Conservation (phyloP, 1,140 invertebrate species). For the Drosophila arawakana region DNA sequence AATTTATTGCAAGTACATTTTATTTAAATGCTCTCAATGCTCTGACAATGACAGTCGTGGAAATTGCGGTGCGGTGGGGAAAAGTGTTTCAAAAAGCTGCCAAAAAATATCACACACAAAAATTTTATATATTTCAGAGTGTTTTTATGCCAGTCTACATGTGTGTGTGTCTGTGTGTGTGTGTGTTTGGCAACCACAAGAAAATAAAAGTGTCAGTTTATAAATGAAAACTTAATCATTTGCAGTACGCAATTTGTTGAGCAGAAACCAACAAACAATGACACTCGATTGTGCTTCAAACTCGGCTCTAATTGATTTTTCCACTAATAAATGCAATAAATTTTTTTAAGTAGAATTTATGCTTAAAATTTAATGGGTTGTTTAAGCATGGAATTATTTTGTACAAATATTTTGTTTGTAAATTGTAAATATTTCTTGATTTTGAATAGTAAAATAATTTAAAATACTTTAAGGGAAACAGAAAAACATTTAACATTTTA, state of each 20-base stretch:
- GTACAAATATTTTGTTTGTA: too few species aligned
- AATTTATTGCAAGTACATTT: slow-evolving; percentile 79
- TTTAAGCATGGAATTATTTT: too few species aligned
- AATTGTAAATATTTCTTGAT: too few species aligned
- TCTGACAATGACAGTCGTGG: slow-evolving; percentile 61
- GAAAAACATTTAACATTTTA: too few species aligned
- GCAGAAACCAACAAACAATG: slow-evolving; percentile 45
- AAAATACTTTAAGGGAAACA: too few species aligned
- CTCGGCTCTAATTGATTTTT: slow-evolving; percentile 41
- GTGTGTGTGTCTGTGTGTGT: slow-evolving; percentile 15
- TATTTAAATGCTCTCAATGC: slow-evolving; percentile 70
- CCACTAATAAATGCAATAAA: not conserved
- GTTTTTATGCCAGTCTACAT: not conserved
- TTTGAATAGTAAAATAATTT: too few species aligned
- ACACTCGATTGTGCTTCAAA: slow-evolving; percentile 15
- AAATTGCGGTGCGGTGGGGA: not conserved
- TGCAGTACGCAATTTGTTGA: slow-evolving; percentile 51
- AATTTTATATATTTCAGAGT: not conserved
- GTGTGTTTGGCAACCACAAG: slow-evolving; percentile 51
- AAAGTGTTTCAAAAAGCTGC: slow-evolving; percentile 43
- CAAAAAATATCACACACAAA: slow-evolving; percentile 50
- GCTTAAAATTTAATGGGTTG: too few species aligned
- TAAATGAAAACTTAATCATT: slow-evolving; percentile 73
- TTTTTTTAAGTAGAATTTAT: too few species aligned
- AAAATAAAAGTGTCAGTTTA: slow-evolving; percentile 73